phyloP scores from a whole-genome alignment of 2,888 invertebrate species.

The Bugula neritina region DNA sequence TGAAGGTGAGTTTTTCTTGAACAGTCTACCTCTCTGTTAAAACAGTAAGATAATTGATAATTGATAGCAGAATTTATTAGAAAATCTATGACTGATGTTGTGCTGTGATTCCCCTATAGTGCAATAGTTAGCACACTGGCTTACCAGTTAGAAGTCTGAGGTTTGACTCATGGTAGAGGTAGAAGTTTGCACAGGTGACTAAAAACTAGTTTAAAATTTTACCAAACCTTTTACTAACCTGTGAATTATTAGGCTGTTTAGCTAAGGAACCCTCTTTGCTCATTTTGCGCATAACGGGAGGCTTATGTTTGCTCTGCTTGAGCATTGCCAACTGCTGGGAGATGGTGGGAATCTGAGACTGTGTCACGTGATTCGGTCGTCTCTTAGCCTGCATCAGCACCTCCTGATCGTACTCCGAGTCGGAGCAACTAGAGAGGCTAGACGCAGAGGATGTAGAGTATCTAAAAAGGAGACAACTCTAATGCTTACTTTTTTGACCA shows the following conservation, averaged over 20 bases:
- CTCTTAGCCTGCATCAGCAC: background rate
- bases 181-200: too few relatives aligned
- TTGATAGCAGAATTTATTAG: background rate
- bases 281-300: slow-evolving; percentile 11
- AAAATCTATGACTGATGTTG: background rate
- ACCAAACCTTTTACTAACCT: too few relatives aligned
- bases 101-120: too few relatives aligned
- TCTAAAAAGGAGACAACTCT: background rate
- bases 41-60: background rate
- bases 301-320: background rate
- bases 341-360: too few relatives aligned
- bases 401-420: slow-evolving; percentile 7
- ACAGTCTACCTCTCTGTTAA: background rate
- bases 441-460: background rate
- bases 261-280: slow-evolving; percentile 22
- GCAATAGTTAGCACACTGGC: too few relatives aligned
- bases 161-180: too few relatives aligned
- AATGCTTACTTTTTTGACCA: too few relatives aligned
- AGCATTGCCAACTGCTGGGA: background rate
- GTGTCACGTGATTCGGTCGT: background rate
- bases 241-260: too few relatives aligned
- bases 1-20: background rate
- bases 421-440: background rate
- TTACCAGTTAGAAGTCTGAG: too few relatives aligned
- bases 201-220: too few relatives aligned